phyloP scores from a whole-genome alignment of 2,113 vertebrate species.

The Xiphias gladius region DNA sequence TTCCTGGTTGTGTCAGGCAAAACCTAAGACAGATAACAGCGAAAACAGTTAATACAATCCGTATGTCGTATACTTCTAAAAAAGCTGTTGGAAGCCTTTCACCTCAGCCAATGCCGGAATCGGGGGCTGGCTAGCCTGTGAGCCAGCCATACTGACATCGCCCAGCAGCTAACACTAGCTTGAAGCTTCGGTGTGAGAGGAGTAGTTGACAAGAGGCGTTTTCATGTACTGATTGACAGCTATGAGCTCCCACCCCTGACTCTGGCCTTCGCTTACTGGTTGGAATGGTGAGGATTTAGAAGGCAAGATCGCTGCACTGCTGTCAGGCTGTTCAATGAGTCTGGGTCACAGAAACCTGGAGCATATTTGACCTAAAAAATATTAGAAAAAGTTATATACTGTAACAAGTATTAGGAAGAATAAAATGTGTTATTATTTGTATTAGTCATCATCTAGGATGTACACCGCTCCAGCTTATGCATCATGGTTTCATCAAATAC shows the following conservation, averaged over 20 bases:
- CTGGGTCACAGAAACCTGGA: too few species aligned
- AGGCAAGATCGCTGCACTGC: too few species aligned
- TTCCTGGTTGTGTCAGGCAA: not conserved
- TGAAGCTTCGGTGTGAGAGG: not conserved
- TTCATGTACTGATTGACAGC: not conserved
- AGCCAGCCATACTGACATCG: not conserved
- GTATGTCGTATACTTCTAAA: not conserved
- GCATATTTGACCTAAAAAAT: too few species aligned
- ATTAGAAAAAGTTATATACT: too few species aligned
- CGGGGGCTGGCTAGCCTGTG: not conserved
- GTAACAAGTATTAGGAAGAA: too few species aligned
- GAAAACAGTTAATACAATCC: not conserved
- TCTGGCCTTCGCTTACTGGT: too few species aligned
- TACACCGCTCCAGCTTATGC: not conserved
- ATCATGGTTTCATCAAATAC: slow-evolving; percentile 2
- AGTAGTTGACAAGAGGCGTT: not conserved
- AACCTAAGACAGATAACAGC: not conserved
- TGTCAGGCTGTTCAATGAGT: too few species aligned
- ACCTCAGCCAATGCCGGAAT: not conserved
- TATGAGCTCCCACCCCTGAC: too few species aligned
- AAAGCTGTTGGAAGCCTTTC: too few species aligned
- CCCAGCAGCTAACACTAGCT: not conserved
- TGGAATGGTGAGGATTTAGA: too few species aligned
- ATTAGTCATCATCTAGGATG: not conserved
- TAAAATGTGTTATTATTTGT: not conserved